Percentiles rank a stretch among this genome's conserved stretches.
These are phyloP conservation scores for Apodemus agrarius DNA, from an alignment of 2,797 vertebrate species.

Conservation along the genomic window DNA sequence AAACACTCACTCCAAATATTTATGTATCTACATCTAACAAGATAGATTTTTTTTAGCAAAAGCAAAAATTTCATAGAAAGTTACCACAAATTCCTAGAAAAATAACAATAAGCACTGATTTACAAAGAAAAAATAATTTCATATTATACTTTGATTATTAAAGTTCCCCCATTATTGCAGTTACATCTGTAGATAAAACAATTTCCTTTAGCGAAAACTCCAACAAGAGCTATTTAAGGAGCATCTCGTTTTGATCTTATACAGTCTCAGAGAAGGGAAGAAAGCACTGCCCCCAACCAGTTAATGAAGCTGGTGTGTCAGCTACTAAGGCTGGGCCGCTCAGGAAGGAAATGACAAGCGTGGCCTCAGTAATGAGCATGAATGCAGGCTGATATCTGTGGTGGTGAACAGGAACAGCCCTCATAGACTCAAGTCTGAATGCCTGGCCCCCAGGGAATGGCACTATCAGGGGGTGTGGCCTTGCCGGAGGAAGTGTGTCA, in stretches of 20 bases:
- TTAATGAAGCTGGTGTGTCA: background rate
- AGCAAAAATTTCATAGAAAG: background rate
- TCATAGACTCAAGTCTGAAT: background rate
- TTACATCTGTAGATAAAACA: background rate
- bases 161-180: background rate
- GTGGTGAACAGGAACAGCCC: background rate
- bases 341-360: background rate
- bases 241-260: background rate
- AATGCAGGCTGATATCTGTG: background rate
- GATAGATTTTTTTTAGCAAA: background rate
- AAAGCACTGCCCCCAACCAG: background rate
- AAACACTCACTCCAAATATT: background rate
- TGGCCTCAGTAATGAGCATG: background rate
- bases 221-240: conserved; percentile 16
- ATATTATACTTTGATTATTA: background rate
- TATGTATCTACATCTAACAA: background rate
- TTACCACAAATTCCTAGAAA: conserved; percentile 36
- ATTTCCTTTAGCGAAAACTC: background rate
- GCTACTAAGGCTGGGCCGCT: background rate
- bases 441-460: too few relatives aligned
- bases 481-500: background rate
- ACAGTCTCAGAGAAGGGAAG: background rate
- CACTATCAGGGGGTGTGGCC: background rate
- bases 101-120: conserved; percentile 19
- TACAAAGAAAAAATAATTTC: conserved; percentile 40